Conservation (phyloP, 64 coral and sea anemone species). For the Actinia equina region DNA sequence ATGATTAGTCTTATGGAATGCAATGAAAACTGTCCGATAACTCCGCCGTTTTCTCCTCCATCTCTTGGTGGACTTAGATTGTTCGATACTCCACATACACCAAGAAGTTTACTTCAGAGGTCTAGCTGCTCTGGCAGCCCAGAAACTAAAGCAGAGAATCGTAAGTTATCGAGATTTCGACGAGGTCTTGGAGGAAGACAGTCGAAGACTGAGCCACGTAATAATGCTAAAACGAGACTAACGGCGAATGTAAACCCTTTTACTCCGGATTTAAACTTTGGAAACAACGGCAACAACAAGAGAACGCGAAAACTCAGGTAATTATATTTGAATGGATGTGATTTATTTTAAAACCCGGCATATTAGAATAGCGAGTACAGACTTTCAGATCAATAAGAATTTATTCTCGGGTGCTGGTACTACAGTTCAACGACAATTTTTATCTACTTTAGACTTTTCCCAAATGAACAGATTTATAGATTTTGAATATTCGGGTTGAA, state of each 20-base stretch:
- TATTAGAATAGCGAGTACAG: too few species aligned
- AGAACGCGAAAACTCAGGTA: slow-evolving; percentile 65
- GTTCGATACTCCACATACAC: slow-evolving; percentile 96
- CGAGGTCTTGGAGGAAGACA: slow-evolving; percentile 57
- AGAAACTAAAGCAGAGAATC: slow-evolving; percentile 37
- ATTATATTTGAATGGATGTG: neutral
- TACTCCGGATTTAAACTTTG: slow-evolving; percentile 69
- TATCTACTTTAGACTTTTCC: too few species aligned
- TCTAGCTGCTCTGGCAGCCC: slow-evolving; percentile 62
- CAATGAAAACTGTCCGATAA: slow-evolving; percentile 20
- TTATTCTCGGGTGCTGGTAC: too few species aligned
- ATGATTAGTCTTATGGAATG: slow-evolving; percentile 39
- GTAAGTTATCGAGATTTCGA: slow-evolving; percentile 51
- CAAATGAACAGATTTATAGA: too few species aligned
- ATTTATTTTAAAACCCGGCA: neutral
- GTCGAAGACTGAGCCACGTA: slow-evolving; percentile 76
- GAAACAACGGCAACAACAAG: slow-evolving; percentile 57
- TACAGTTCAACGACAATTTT: too few species aligned
- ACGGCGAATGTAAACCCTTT: slow-evolving; percentile 92
- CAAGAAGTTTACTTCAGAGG: slow-evolving; percentile 89
- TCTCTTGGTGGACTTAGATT: slow-evolving; percentile 74
- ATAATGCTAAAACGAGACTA: slow-evolving; percentile 49
- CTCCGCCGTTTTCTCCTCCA: slow-evolving; percentile 81
- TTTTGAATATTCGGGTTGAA: too few species aligned
- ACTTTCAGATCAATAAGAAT: too few species aligned